Evolutionary conservation across 2,888 invertebrate species (phyloP), one percentile per base, ranked within the genome.

Genomic region (Dendrolimus houi): DNA sequence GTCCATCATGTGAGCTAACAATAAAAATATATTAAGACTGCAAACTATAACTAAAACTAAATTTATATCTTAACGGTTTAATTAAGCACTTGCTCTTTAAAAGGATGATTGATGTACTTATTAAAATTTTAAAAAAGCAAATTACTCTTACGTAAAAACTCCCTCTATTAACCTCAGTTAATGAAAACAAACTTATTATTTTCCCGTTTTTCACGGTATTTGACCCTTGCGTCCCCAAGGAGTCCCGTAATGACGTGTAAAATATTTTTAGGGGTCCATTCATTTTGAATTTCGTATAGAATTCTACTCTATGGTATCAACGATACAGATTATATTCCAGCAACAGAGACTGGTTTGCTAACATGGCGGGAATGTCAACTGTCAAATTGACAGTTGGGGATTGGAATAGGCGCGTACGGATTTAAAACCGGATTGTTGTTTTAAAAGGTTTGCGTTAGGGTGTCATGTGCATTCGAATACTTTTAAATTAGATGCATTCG

Each of bases 331-430:
- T 59, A 61, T 47, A 54, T 62, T 64, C 54, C 14, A 59, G 12
- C 54, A 53, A 41, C 29, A 62, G 14, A 55, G 63, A 63, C 56
- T 62, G 62, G 29, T 63, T 62, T 60, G 47, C 52, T 57, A 63
- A 62, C 67, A 67, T 67, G 69, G 73, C 69, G 74, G 72, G 71
- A 68, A 68, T 71, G 71, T 81, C 80, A 81, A 79, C 81, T 86
- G 87, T 88, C 87, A 87, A 66, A 70, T 74, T 85, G 87, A 87
- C 86, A 81, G 79, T 75, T 74, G 70, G 79, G 81, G 77, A 71
- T 65, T 62, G 70, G 71, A 81, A 80, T 77, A 78, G 79, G 71
- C 66, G 73, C 75, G 74, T 76, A 76, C 76, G 76, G 80, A 81
- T 81, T 85, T 81, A 69, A 71, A 79, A 75, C 75, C 75, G 75